Conservation (phyloP, 92 coral and sea anemone species). For the Porites divaricata region DNA sequence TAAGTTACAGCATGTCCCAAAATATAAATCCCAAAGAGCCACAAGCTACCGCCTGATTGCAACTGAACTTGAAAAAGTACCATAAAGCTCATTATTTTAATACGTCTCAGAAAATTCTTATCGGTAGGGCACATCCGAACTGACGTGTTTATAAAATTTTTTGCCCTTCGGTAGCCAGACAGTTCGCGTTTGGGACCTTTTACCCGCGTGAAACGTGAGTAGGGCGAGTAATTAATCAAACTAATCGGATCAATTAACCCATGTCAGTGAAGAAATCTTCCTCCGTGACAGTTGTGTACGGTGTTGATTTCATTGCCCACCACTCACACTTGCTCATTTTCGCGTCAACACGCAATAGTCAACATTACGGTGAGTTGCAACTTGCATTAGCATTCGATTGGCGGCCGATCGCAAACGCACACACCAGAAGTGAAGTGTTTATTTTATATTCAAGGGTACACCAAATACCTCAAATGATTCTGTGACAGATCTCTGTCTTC, state of each 20-base stretch:
- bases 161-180: constrained; percentile 7
- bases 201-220: constrained; percentile 30
- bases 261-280: neutral
- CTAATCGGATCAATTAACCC: constrained; percentile 50
- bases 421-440: constrained; percentile 21
- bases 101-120: constrained; percentile 3
- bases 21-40: neutral
- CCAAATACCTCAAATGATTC: constrained; percentile 33
- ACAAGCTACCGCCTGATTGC: neutral
- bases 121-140: constrained; percentile 1
- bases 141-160: constrained; percentile 9
- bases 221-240: constrained; percentile 8
- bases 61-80: neutral
- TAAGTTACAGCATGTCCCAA: constrained; percentile 1
- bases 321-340: constrained; percentile 5
- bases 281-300: constrained; percentile 5
- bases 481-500: constrained; percentile 49
- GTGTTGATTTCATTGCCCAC: constrained; percentile 21
- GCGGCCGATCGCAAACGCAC: constrained; percentile 12
- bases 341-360: constrained; percentile 5
- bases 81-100: neutral
- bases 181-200: constrained; percentile 34
- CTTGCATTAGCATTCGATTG: constrained; percentile 9
- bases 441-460: neutral
- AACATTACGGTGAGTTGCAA: neutral